Evolutionary conservation across 2,113 vertebrate genomes (phyloP).

Genomic region (Thinocorus orbignyianus): DNA sequence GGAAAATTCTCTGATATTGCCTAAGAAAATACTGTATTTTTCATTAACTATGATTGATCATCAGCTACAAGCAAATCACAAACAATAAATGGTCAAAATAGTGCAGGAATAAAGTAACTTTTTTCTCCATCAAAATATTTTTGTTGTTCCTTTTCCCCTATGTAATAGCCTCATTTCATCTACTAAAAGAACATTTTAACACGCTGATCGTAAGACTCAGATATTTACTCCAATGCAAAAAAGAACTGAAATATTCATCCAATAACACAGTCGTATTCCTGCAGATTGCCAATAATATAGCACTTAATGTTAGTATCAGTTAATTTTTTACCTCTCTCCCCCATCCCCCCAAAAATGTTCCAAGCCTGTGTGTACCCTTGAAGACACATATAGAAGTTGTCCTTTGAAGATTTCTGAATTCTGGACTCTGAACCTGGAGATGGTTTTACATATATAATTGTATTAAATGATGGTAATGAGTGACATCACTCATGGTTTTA

Average conservation of each 20-base stretch:
- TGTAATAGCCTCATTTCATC: neutral
- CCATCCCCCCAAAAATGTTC: rapidly evolving
- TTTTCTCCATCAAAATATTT: neutral
- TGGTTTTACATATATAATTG: neutral
- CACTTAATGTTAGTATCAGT: neutral
- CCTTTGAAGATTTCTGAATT: neutral
- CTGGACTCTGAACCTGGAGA: neutral
- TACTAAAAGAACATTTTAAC: neutral
- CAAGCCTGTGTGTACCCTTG: rapidly evolving
- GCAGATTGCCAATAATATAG: neutral
- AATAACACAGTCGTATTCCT: neutral
- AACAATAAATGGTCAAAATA: neutral
- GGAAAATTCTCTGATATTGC: neutral
- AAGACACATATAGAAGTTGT: neutral
- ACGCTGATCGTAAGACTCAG: neutral
- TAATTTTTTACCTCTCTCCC: neutral
- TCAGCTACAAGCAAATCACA: neutral
- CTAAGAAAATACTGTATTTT: neutral
- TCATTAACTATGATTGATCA: neutral
- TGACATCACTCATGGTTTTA: neutral
- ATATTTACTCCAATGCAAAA: neutral
- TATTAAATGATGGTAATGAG: neutral
- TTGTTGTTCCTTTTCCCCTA: neutral
- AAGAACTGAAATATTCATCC: neutral
- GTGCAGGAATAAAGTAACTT: neutral